Evolutionary conservation across 2,888 invertebrate genomes (phyloP), one percentile per base, ranked within the genome.

Genomic region (Habroteleia sp.): DNA sequence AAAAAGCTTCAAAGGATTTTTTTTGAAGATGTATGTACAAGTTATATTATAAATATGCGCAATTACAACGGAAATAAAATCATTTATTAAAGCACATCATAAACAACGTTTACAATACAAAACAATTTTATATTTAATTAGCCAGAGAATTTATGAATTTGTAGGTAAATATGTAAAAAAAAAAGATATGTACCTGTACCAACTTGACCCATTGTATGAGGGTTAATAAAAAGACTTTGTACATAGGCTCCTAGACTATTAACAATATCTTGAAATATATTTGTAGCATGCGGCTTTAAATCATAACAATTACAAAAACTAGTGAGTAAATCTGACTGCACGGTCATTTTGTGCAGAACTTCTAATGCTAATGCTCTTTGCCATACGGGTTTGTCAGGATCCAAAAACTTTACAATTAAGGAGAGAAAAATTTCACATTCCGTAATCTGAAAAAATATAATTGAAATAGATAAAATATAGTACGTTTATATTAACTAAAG

Each of bases 371-470:
- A 89, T 0, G 97, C 97, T 62, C 98, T 91, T 88, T 99, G 98
- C 99, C 99, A 99, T 76, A 94, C 91, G 1, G 97, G 97, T 89
- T 98, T 97, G 86, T 99, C 99, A 0, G 96, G 95, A 88, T 99
- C 99, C 88, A 99, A 90, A 89, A 99, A 99, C 89, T 99, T 98
- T 27, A 99, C 96, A 52, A 99, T 95, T 48, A 99, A 90, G 0
- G 98, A 98, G 35, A 99, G 91, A 89, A 99, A 99, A 85, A 99
- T 99, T 90, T 99, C 99, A 89, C 98, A 98, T 89, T 99, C 98
- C 0, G 99, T 99, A 20, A 96, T 63, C 72, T 72, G 14, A 46
- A 65, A 50, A 11, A n/a, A n/a, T n/a, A n/a, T n/a, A n/a, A n/a
- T n/a, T n/a, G n/a, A n/a, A n/a, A n/a, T n/a, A n/a, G n/a, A n/a